Base-by-base conservation (phyloP, 1,140 invertebrate genomes). In the Rhyacophila brunnea region DNA sequence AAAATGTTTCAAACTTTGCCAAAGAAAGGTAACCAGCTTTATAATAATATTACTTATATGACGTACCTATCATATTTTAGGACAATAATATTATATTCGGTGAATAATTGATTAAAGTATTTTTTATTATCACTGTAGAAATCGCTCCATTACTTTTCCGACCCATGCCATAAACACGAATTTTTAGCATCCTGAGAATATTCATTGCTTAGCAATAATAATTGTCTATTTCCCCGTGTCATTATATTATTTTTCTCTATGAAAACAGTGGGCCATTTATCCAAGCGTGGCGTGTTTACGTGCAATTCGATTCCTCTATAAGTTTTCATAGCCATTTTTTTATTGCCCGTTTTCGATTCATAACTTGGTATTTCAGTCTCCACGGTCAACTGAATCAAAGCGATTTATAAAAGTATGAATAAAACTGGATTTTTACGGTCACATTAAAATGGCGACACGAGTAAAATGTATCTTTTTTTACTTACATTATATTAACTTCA, bases 271-370 rank as follows among this genome's bases (percentile, higher is more conserved):
- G 45, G 32, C 43, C 35, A 42, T 40, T 51, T 49, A 45, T 58
- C 36, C 36, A 40, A 35, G 47, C 36, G 36, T 58, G 47, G 56
- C 56, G 47, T 58, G 56, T 34, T 23, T 35, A 43, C 11, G 32
- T 13, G 32, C 48, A 23, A 51, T 58, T 50, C 50, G 32, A 45
- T 55, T 28, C 19, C 28, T 15, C 15, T n/a, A 44, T 36, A 58
- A 58, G 36, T 50, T 58, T 58, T 45, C 56, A 52, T 51, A 46
- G 5, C 44, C 10, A n/a, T 58, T 50, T 58, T 49, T 58, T 50
- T 44, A 50, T 55, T 46, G 43, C 52, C 14, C n/a, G 47, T 19
- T 34, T 58, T 58, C 47, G 56, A 58, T 58, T 58, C 56, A 57
- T 57, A 57, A 48, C 46, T 57, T 18, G 44, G 32, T 57, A 34